Conservation (phyloP, 2,888 invertebrate genomes). For the Caenorhabditis sp. region DNA sequence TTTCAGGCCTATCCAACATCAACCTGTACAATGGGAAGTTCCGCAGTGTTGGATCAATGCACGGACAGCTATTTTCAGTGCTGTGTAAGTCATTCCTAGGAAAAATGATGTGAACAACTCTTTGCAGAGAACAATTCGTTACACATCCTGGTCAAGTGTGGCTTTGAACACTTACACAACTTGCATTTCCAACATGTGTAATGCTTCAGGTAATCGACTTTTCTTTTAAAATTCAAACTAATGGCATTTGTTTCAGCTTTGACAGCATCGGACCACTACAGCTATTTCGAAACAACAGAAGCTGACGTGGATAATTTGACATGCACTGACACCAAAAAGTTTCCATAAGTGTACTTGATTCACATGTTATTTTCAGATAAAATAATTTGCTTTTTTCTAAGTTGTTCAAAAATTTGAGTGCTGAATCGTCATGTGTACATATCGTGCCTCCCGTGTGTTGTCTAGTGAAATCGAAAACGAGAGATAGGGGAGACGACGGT, state of each 20-base stretch:
- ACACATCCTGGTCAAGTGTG: constrained; percentile 46
- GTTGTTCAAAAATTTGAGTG: too few species aligned
- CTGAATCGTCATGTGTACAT: too few species aligned
- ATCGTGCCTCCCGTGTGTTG: too few species aligned
- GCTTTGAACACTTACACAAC: constrained; percentile 37
- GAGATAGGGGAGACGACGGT: not conserved
- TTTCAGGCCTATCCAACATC: constrained; percentile 41
- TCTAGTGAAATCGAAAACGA: not conserved
- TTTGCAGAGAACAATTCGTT: constrained; percentile 38
- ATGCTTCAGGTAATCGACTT: constrained; percentile 21
- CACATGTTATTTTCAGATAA: too few species aligned
- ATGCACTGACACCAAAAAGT: constrained; percentile 48
- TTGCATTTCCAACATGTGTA: constrained; percentile 24
- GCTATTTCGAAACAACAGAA: constrained; percentile 50
- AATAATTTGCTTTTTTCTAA: too few species aligned
- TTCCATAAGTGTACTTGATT: constrained; percentile 17
- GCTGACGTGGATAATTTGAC: constrained; percentile 49
- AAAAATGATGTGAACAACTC: not conserved
- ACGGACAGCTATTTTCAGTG: constrained; percentile 41
- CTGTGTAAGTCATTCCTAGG: constrained; percentile 32
- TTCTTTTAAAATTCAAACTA: not conserved
- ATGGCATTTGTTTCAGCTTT: constrained; percentile 6
- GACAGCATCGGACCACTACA: constrained; percentile 36
- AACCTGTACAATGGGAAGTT: constrained; percentile 27
- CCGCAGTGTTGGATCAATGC: constrained; percentile 29